phyloP scores from a whole-genome alignment of 2,113 vertebrate species.

The Pseudolaguvia tuberculata region DNA sequence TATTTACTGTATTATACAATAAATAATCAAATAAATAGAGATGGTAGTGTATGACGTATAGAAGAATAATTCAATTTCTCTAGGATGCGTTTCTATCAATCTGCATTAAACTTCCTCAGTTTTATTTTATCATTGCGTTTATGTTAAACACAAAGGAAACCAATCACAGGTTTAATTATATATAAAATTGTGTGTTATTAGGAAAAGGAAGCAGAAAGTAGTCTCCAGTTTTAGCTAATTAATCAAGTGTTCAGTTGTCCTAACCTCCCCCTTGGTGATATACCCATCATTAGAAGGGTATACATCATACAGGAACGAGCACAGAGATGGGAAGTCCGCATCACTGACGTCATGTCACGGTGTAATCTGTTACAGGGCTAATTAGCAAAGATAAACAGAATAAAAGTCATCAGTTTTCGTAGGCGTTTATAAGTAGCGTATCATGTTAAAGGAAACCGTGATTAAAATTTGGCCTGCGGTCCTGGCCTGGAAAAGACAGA shows the following conservation, averaged over 20 bases:
- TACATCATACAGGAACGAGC: background rate
- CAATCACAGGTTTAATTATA: background rate
- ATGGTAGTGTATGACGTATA: background rate
- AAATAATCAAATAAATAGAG: background rate
- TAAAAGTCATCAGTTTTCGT: background rate
- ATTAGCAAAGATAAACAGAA: background rate
- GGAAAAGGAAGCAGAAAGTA: background rate
- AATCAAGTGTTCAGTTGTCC: background rate
- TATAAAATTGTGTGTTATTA: background rate
- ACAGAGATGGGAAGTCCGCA: background rate
- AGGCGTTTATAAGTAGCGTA: background rate
- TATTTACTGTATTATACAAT: background rate
- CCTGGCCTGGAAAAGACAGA: slow-evolving; percentile 56
- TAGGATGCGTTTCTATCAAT: background rate
- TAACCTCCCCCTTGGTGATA: too few relatives aligned
- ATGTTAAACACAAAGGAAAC: background rate
- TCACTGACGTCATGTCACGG: background rate
- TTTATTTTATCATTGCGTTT: too few relatives aligned
- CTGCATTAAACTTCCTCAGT: too few relatives aligned
- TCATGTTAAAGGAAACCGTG: slow-evolving; percentile 63
- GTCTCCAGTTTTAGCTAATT: background rate
- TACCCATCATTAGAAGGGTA: too few relatives aligned
- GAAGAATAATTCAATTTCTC: background rate
- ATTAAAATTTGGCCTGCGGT: slow-evolving; percentile 69
- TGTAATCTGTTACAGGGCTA: background rate